Conservation (phyloP, 2,113 vertebrate species). For the Collichthys lucidus region DNA sequence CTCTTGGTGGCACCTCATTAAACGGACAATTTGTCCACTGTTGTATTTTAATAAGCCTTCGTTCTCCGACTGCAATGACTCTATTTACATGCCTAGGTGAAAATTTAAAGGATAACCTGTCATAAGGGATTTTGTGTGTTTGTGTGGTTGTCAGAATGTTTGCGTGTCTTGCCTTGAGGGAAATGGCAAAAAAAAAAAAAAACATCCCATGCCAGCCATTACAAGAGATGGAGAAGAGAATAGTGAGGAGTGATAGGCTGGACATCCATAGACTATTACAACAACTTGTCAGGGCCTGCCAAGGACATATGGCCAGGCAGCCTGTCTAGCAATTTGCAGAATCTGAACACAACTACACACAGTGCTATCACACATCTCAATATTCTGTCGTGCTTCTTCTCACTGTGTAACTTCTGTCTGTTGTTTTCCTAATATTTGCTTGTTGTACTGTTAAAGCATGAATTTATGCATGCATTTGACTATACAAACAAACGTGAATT, state of each 20-base stretch:
- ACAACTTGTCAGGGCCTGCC: slow-evolving; percentile 65
- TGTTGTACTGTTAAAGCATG: slow-evolving; percentile 43
- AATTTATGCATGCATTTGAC: slow-evolving; percentile 35
- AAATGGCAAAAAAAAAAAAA: slow-evolving; percentile 22
- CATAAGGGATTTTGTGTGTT: slow-evolving; percentile 16
- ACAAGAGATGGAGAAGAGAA: slow-evolving; percentile 37
- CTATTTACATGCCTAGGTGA: background rate
- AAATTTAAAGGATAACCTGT: slow-evolving; percentile 16
- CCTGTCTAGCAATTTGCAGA: slow-evolving; percentile 69
- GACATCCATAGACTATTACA: slow-evolving; percentile 64
- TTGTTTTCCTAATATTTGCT: slow-evolving; percentile 44
- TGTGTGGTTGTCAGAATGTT: slow-evolving; percentile 7
- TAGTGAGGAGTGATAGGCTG: slow-evolving; percentile 52
- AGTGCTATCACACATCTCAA: slow-evolving; percentile 57
- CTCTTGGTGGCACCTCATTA: background rate
- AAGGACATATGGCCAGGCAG: slow-evolving; percentile 72
- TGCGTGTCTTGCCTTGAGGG: slow-evolving; percentile 19
- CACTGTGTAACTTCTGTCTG: slow-evolving; percentile 40
- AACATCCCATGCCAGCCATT: slow-evolving; percentile 23
- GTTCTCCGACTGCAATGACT: background rate
- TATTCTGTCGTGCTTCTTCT: slow-evolving; percentile 55
- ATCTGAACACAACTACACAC: slow-evolving; percentile 52
- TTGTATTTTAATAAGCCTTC: background rate
- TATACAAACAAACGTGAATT: slow-evolving; percentile 32
- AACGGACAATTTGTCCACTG: background rate